phyloP scores from a whole-genome alignment of 2,113 vertebrate species.

The Apistogramma diplotaenia region DNA sequence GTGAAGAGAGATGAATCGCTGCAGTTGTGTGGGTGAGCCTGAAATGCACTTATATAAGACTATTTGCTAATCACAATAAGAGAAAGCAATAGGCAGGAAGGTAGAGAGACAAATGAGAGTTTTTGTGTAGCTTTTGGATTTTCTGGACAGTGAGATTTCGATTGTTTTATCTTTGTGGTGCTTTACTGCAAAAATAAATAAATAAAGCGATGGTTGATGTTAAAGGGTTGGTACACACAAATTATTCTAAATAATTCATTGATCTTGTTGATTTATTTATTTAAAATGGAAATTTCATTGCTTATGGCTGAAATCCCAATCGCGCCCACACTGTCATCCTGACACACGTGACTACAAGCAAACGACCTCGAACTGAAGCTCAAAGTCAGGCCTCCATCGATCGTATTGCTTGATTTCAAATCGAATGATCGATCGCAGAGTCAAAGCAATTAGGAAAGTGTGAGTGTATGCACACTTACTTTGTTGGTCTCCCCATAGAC shows the following conservation, averaged over 20 bases:
- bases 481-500: conserved; percentile 95
- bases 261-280: not conserved
- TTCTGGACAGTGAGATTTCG: not conserved
- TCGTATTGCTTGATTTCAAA: not conserved
- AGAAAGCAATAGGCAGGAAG: not conserved
- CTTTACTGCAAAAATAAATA: not conserved
- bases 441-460: not conserved
- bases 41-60: conserved; percentile 49
- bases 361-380: not conserved
- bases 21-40: conserved; percentile 60
- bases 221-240: not conserved
- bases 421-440: not conserved
- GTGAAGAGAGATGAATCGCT: conserved; percentile 39
- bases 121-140: not conserved
- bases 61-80: conserved; percentile 50
- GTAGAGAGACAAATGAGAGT: not conserved
- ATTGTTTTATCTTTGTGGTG: not conserved
- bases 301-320: not conserved
- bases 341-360: not conserved
- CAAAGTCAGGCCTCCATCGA: not conserved
- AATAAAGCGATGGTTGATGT: not conserved
- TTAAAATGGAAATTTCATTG: not conserved
- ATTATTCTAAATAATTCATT: not conserved
- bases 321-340: not conserved
- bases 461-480: conserved; percentile 82